These are phyloP conservation scores for Phragmatobia fuliginosa DNA, from an alignment of 2,888 invertebrate genomes.

Conservation along the genomic window DNA sequence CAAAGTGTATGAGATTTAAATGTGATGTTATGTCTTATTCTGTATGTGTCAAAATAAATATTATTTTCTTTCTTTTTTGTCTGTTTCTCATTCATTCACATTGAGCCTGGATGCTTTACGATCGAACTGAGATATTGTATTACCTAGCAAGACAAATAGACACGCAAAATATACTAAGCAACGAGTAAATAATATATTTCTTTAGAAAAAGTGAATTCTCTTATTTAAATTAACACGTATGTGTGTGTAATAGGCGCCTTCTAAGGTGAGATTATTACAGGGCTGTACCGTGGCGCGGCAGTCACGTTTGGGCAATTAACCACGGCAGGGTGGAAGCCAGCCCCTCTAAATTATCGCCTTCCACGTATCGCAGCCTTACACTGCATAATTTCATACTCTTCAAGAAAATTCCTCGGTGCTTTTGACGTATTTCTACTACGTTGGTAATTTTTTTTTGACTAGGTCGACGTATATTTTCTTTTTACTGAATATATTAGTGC, in stretches of 20 bases:
- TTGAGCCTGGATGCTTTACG: too few species aligned
- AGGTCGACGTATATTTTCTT: slow-evolving; percentile 1
- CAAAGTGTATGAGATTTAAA: too few species aligned
- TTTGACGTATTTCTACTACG: slow-evolving; percentile 10
- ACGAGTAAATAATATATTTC: too few species aligned
- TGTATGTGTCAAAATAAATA: too few species aligned
- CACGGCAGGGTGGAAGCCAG: slow-evolving; percentile 30
- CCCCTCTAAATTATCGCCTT: slow-evolving; percentile 43
- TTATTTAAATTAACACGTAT: slow-evolving; percentile 1
- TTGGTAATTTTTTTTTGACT: slow-evolving; percentile 8
- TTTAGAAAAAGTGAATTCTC: background rate
- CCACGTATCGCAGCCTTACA: slow-evolving; percentile 28
- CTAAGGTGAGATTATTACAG: slow-evolving; percentile 26
- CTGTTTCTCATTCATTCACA: too few species aligned
- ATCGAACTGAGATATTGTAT: too few species aligned
- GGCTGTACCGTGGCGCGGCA: slow-evolving; percentile 28
- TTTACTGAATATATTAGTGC: background rate
- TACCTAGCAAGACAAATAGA: too few species aligned
- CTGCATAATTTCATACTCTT: slow-evolving; percentile 24
- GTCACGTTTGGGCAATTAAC: slow-evolving; percentile 62
- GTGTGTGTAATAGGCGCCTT: slow-evolving; percentile 4
- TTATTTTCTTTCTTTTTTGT: too few species aligned
- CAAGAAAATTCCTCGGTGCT: slow-evolving; percentile 26
- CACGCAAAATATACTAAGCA: too few species aligned
- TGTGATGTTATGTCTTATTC: too few species aligned